Evolutionary conservation across 1,140 invertebrate genomes (phyloP), one percentile per base, ranked within the genome.

Genomic region (Cheumatopsyche charites): DNA sequence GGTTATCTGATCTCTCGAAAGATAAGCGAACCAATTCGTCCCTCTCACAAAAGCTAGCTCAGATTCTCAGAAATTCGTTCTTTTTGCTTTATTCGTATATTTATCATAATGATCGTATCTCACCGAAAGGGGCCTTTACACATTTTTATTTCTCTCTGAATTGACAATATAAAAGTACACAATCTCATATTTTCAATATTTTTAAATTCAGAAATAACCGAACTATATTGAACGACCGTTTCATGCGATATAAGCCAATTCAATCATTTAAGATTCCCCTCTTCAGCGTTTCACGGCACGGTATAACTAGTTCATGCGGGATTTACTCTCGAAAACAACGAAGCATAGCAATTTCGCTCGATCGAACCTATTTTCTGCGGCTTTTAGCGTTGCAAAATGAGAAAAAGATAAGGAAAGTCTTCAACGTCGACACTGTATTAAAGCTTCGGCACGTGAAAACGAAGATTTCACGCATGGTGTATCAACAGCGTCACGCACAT

Each of bases 31-130:
- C 55, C 55, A 58, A 58, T 58, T 25, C 55, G 55, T 58, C 23
- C 25, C 55, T 25, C 9, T 58, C 55, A 25, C 23, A 23, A 58
- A 23, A 25, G 21, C 6, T 19, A 26, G 9, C 21, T 13, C 23
- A 26, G 55, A 9, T 58, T 58, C 55, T 58, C 9, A 9, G 47
- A 52, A 52, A 17, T 7, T 58, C 23, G 12, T 58, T 58, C 55
- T 26, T 58, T 58, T 25, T 5, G 1, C 23, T 58, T 13, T 7
- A 25, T 13, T 12, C 25, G 55, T 25, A 58, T 58, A 58, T 58
- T 58, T 58, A 58, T 58, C 55, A 58, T 23, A 58, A 58, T 58
- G 55, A 58, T 58, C 25, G 23, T 58, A 58, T 58, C 55, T 58
- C 55, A 58, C 25, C 55, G 25, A 58, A 58, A 58, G 21, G 15